phyloP scores from a whole-genome alignment of 2,888 invertebrate genomes.

The Diplazon laetatorius region DNA sequence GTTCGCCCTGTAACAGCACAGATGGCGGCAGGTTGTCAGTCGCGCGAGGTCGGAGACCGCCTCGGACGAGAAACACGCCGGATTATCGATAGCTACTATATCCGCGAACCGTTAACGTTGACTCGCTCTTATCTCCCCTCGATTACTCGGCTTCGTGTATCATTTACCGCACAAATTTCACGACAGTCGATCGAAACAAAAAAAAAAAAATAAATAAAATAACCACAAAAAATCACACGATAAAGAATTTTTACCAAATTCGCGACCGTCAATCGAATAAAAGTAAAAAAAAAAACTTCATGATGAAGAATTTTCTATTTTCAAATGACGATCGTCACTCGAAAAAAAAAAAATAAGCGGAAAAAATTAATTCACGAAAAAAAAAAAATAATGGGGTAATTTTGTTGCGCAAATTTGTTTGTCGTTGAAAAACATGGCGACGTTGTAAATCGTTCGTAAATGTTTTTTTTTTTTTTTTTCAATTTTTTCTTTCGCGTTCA shows the following conservation, averaged over 20 bases:
- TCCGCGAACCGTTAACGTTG: conserved; percentile 48
- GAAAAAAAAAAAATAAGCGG: too few relatives aligned
- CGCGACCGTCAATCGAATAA: too few relatives aligned
- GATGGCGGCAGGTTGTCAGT: conserved; percentile 63
- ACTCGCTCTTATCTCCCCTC: conserved; percentile 52
- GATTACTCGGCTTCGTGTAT: conserved; percentile 55
- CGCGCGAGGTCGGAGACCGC: conserved; percentile 37
- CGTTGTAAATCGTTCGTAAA: too few relatives aligned
- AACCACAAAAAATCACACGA: not conserved
- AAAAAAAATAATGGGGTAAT: too few relatives aligned
- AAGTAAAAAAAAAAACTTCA: not conserved
- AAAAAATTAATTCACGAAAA: too few relatives aligned
- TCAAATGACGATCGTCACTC: too few relatives aligned
- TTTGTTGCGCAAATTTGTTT: too few relatives aligned
- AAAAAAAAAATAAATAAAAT: not conserved
- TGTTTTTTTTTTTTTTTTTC: too few relatives aligned
- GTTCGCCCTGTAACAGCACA: conserved; percentile 57
- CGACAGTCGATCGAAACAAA: not conserved
- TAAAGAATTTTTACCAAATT: too few relatives aligned
- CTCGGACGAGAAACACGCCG: conserved; percentile 59
- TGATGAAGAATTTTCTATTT: too few relatives aligned
- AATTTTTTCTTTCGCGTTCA: too few relatives aligned
- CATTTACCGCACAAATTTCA: conserved; percentile 41
- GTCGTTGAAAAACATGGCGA: too few relatives aligned
- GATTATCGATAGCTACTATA: conserved; percentile 67